phyloP scores from a whole-genome alignment of 2,888 invertebrate species.

The Mimumesa dahlbomi region DNA sequence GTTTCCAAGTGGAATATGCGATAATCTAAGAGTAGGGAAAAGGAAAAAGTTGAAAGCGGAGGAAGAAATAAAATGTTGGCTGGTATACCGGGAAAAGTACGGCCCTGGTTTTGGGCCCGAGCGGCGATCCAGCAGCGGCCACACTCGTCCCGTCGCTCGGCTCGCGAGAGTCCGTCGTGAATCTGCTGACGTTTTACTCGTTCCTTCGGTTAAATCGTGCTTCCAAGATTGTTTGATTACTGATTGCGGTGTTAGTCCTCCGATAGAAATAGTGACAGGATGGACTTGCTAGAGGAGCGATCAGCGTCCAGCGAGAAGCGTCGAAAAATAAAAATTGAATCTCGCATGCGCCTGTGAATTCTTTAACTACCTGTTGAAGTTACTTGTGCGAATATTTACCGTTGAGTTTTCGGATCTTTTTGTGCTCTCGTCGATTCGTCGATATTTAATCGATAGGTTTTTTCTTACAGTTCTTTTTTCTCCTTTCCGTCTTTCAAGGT shows the following conservation, averaged over 20 bases:
- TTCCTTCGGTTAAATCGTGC: too few species aligned
- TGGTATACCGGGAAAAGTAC: slow-evolving; percentile 50
- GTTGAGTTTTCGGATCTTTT: slow-evolving; percentile 21
- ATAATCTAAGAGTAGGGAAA: not conserved
- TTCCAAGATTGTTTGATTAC: too few species aligned
- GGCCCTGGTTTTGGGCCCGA: slow-evolving; percentile 72
- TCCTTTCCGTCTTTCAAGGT: slow-evolving; percentile 29
- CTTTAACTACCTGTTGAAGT: slow-evolving; percentile 29
- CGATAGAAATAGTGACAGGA: slow-evolving; percentile 7
- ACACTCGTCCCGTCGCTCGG: slow-evolving; percentile 74
- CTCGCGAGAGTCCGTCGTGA: slow-evolving; percentile 72
- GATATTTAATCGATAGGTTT: not conserved
- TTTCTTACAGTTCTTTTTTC: slow-evolving; percentile 15
- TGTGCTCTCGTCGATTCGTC: slow-evolving; percentile 5
- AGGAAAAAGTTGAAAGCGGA: not conserved
- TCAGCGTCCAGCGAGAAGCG: slow-evolving; percentile 51
- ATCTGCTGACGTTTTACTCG: slow-evolving; percentile 76
- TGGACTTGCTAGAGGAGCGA: slow-evolving; percentile 49
- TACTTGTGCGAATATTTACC: slow-evolving; percentile 34
- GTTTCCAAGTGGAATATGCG: too few species aligned
- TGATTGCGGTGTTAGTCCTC: too few species aligned
- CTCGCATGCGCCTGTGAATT: slow-evolving; percentile 55
- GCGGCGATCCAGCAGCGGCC: slow-evolving; percentile 68
- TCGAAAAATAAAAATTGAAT: slow-evolving; percentile 48
- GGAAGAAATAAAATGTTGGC: not conserved